phyloP scores from a whole-genome alignment of 2,888 invertebrate species.

The Drosophila vallismaia region DNA sequence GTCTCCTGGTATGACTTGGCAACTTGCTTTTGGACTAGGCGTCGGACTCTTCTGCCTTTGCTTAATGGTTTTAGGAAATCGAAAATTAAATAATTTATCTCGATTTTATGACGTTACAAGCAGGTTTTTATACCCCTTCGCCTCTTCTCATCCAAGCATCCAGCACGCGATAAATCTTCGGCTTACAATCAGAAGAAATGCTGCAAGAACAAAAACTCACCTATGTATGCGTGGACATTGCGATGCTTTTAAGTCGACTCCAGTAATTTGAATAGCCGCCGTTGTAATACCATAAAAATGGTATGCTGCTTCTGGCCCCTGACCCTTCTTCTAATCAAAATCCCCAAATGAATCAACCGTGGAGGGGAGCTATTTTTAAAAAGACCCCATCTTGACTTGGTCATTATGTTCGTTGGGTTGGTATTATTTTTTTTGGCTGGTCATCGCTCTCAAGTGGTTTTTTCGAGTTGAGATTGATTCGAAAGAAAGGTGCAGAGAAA shows the following conservation, averaged over 20 bases:
- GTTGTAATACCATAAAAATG: conserved; percentile 34
- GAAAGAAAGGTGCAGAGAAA: conserved; percentile 68
- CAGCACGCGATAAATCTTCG: conserved; percentile 67
- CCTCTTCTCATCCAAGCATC: conserved; percentile 17
- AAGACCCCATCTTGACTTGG: conserved; percentile 21
- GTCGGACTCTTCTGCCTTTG: conserved; percentile 49
- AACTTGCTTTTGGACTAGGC: conserved; percentile 61
- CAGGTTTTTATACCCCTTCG: conserved; percentile 56
- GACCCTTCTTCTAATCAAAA: conserved; percentile 52
- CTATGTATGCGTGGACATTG: conserved; percentile 18
- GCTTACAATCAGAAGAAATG: conserved; percentile 65
- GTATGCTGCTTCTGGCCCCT: conserved; percentile 44
- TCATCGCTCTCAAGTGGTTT: conserved; percentile 67
- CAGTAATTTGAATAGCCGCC: conserved; percentile 41
- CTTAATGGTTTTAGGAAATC: conserved; percentile 78
- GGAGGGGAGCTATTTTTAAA: conserved; percentile 37
- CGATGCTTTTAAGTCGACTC: conserved; percentile 46
- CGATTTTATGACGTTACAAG: conserved; percentile 77
- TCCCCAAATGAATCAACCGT: conserved; percentile 40
- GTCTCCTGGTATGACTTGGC: conserved; percentile 61
- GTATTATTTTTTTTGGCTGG: conserved; percentile 49
- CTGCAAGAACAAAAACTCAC: conserved; percentile 28
- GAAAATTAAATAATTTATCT: conserved; percentile 78
- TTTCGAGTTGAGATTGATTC: conserved; percentile 42
- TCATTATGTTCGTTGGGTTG: conserved; percentile 26